Base-by-base conservation (phyloP, 92 coral and sea anemone species). In the Umimayanthus kanabou region DNA sequence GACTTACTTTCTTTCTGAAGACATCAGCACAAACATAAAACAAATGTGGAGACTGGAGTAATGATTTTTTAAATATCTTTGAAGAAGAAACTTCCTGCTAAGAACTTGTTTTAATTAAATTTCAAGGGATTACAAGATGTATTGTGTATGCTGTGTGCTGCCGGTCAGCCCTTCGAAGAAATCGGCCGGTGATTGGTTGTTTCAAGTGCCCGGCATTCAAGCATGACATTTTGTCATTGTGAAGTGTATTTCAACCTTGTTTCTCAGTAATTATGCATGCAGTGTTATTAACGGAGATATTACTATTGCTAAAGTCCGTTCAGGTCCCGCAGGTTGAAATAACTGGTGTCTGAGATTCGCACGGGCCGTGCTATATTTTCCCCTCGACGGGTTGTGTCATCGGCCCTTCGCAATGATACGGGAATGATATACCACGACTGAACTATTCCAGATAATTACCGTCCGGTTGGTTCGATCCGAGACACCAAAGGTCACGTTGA, bases 401-500 rank as follows among this genome's bases (percentile, higher is more conserved):
- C 78, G 57, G 45, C 22, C 11, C 78, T 83, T 39, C 10, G 4
- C 77, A 16, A 70, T 83, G 65, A 45, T 47, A 33, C 37, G 37
- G 37, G 37, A 33, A 33, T 33, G 37, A 33, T 33, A 33, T 33
- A 83, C 78, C 78, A 71, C n/a, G 25, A 49, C n/a, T 42, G 39
- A 71, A 29, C 78, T 37, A 47, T 43, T 83, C 22, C 42, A 40
- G 40, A 53, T 80, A 33, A 58, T 58, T 50, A 11, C 23, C 65
- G 73, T 29, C 29, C 22, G 43, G 49, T 47, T 70, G n/a, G n/a
- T n/a, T n/a, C n/a, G n/a, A n/a, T n/a, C n/a, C 26, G 78, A n/a
- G 65, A 25, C 29, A 50, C 47, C 39, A 70, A 72, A 83, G 87
- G 87, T 83, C 87, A 71, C 87, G 45, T 83, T 70, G 77, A 39